Conservation (phyloP, 2,888 invertebrate genomes). For the Syritta pipiens region DNA sequence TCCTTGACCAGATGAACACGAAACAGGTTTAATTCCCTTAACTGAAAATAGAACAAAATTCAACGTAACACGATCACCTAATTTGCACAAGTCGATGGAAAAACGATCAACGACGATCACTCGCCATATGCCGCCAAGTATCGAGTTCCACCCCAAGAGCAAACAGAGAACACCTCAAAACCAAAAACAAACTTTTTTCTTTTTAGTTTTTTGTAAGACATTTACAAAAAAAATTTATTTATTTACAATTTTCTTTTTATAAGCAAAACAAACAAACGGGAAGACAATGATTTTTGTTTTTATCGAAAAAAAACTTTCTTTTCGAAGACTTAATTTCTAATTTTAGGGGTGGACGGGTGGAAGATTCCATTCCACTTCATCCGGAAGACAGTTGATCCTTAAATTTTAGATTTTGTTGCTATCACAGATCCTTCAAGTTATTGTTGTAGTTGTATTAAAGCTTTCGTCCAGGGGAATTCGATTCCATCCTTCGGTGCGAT, state of each 20-base stretch:
- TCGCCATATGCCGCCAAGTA: conserved; percentile 39
- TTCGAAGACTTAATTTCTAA: no score
- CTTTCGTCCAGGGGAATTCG: conserved; percentile 28
- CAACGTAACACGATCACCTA: conserved; percentile 18
- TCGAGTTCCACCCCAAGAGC: conserved; percentile 3
- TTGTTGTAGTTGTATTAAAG: conserved; percentile 39
- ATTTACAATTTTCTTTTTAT: conserved; percentile 55
- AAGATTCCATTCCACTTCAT: no score
- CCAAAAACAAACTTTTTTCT: conserved; percentile 3
- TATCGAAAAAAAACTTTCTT: no score
- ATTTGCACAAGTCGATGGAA: neutral
- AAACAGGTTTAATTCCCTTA: no score
- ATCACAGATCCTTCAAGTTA: conserved; percentile 46
- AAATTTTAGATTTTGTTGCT: conserved; percentile 42
- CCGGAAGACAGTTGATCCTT: conserved; percentile 62
- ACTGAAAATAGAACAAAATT: neutral
- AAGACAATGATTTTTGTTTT: conserved; percentile 66
- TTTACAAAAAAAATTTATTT: conserved; percentile 53
- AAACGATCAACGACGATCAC: no score
- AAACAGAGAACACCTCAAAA: neutral
- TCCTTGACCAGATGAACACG: neutral
- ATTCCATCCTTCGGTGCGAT: neutral
- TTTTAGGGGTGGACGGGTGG: no score
- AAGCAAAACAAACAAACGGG: conserved; percentile 68
- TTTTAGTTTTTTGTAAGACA: conserved; percentile 25